Base-by-base conservation (phyloP, 2,113 vertebrate genomes). In the Phylloscopus whistleri region DNA sequence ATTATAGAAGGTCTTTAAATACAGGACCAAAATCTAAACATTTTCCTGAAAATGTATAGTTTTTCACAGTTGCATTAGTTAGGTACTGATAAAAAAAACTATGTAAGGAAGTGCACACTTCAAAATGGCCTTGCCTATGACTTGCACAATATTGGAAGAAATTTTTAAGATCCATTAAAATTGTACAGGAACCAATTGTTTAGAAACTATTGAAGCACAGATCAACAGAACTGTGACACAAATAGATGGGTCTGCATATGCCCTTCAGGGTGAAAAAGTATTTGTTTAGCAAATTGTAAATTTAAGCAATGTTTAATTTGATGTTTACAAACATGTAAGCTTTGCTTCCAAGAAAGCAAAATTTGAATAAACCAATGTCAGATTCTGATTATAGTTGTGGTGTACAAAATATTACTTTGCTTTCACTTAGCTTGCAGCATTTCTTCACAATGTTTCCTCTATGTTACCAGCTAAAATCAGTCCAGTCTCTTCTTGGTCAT, bases 21-120 rank as follows among this genome's bases (percentile, higher is more conserved):
- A 92, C 85, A 96, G 97, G 97, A 97, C 97, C 98, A 98, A 98
- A 96, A 97, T 97, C 87, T 87, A 96, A 97, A 94, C 94, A 80
- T 96, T 97, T 98, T 97, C 90, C 93, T 96, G 92, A 96, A 97
- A 93, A 96, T 97, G 94, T 97, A 91, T 95, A 96, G 91, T 97
- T 97, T 97, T 98, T 97, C 96, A 97, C 91, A 89, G 52, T 95
- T 94, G 90, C 91, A 72, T 91, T 97, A 94, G 78, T 90, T 89
- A 95, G 78, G 74, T 93, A 92, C 93, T 82, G 92, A 91, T 95
- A 83, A 93, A 90, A 84, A 86, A 86, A 87, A 87, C 68, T 81
- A 70, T 22, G 21, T 84, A 75, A 83, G 83, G 94, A 87, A 96
- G 91, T 93, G 53, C 89, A 95, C 95, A 97, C 86, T 70, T 93